Base-by-base conservation (phyloP, 64 coral and sea anemone genomes). In the Stichodactyla helianthus region DNA sequence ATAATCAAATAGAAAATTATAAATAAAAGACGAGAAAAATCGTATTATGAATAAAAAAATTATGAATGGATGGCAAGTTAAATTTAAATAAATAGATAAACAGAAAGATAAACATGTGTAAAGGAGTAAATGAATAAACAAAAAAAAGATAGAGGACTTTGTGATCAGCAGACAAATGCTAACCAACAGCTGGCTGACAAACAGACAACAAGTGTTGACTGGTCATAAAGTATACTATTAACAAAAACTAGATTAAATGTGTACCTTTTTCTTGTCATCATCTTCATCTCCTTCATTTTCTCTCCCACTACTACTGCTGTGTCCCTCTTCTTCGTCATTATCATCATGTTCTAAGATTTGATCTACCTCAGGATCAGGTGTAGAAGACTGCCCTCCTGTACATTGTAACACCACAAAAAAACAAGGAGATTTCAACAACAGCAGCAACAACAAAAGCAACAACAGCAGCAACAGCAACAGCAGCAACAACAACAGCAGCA, bases 221-320 rank as follows among this genome's bases (percentile, higher is more conserved):
- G 35, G 35, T 44, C 35, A 44, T 44, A 44, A 44, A 44, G 2
- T 44, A 44, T 44, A 44, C 35, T 44, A 44, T 44, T 44, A 44
- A 44, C 35, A 44, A 44, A 31, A 44, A 44, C 1, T 44, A 44
- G 35, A 1, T 44, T 44, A 7, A n/a, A 65, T n/a, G 20, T 22
- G 20, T 81, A 81, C 78, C 78, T 81, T 81, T 81, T 81, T 81
- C 52, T 51, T 85, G 13, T 53, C 67, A 26, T 90, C 89, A 76
- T 56, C 81, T 85, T 83, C 77, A 76, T 78, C 61, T 10, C 54
- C 89, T 79, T 90, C 89, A 27, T 85, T 58, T 77, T n/a, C 89
- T 18, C 53, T 63, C 20, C 7, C 60, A 52, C 83, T 82, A 58
- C 79, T 82, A 84, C 50, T 60, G 59, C 71, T n/a, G 31, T 79